Percentiles rank a stretch among this genome's conserved stretches.
These are phyloP conservation scores for Dusona sp. DNA, from an alignment of 2,888 invertebrate genomes.

Conservation along the genomic window DNA sequence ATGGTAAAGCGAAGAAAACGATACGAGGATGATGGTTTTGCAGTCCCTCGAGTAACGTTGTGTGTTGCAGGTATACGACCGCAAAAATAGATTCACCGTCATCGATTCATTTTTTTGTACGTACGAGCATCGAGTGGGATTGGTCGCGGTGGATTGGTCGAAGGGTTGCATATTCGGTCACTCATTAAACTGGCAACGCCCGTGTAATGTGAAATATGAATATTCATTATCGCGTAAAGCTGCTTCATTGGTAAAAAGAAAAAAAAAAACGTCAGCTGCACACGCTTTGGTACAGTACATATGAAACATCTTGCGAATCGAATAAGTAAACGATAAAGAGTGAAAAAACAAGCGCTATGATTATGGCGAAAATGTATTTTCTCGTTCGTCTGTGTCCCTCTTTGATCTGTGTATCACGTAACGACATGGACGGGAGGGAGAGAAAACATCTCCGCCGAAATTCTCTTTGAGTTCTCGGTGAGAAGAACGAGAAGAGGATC, in stretches of 20 bases:
- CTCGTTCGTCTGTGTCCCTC: conserved; percentile 40
- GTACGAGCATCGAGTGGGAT: not conserved
- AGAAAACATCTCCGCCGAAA: conserved; percentile 33
- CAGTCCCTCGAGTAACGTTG: conserved; percentile 41
- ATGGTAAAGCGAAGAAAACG: conserved; percentile 33
- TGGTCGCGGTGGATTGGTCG: too few species aligned
- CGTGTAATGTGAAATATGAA: not conserved
- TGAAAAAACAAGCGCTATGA: conserved; percentile 1
- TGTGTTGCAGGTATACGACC: conserved; percentile 31
- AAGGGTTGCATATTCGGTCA: not conserved
- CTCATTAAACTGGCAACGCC: not conserved
- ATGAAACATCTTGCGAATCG: conserved; percentile 57
- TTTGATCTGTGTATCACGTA: conserved; percentile 62
- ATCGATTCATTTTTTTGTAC: not conserved
- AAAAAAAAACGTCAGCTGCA: not conserved
- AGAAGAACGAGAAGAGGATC: conserved; percentile 63
- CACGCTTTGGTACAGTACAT: conserved; percentile 50
- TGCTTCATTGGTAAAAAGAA: not conserved
- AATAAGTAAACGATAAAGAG: conserved; percentile 20
- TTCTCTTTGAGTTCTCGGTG: conserved; percentile 52
- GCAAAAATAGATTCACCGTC: conserved; percentile 43
- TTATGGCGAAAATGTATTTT: conserved; percentile 52
- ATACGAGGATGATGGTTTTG: conserved; percentile 30
- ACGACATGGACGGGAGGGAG: conserved; percentile 18
- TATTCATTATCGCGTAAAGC: not conserved